Conservation (phyloP, 2,888 invertebrate genomes). For the Meloe dianella region DNA sequence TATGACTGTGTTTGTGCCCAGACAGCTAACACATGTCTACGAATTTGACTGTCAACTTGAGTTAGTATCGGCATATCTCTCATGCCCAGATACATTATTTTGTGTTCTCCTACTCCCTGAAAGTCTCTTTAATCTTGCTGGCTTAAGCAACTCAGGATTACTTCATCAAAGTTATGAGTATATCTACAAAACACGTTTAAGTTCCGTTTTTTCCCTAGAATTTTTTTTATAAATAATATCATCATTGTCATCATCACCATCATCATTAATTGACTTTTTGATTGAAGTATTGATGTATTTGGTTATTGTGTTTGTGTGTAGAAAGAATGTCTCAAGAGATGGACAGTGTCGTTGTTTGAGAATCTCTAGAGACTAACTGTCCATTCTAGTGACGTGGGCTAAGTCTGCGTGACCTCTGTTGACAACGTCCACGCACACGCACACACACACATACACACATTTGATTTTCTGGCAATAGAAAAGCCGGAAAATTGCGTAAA, state of each 20-base stretch:
- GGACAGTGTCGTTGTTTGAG: slow-evolving; percentile 49
- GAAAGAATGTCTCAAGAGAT: slow-evolving; percentile 45
- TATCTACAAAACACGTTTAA: slow-evolving; percentile 14
- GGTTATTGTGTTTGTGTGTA: slow-evolving; percentile 35
- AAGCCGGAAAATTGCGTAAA: slow-evolving; percentile 25
- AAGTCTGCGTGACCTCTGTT: slow-evolving; percentile 50
- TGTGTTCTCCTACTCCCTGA: slow-evolving; percentile 53
- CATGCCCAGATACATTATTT: slow-evolving; percentile 56
- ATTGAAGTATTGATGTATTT: slow-evolving; percentile 46
- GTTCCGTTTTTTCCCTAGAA: too few species aligned
- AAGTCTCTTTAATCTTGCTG: slow-evolving; percentile 59
- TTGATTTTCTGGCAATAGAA: slow-evolving; percentile 19
- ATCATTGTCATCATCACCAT: background rate
- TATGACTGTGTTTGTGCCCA: slow-evolving; percentile 49
- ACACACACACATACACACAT: too few species aligned
- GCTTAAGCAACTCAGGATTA: slow-evolving; percentile 59
- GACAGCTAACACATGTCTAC: slow-evolving; percentile 58
- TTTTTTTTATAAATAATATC: background rate
- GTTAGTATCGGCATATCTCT: slow-evolving; percentile 60
- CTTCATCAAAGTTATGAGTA: slow-evolving; percentile 59
- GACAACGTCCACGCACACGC: slow-evolving; percentile 27
- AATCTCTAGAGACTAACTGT: slow-evolving; percentile 52
- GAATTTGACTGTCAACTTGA: slow-evolving; percentile 59
- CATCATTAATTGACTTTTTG: slow-evolving; percentile 47
- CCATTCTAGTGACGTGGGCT: slow-evolving; percentile 53